Base-by-base conservation (phyloP, 2,797 vertebrate species). In the Acestrorhynchus altus region DNA sequence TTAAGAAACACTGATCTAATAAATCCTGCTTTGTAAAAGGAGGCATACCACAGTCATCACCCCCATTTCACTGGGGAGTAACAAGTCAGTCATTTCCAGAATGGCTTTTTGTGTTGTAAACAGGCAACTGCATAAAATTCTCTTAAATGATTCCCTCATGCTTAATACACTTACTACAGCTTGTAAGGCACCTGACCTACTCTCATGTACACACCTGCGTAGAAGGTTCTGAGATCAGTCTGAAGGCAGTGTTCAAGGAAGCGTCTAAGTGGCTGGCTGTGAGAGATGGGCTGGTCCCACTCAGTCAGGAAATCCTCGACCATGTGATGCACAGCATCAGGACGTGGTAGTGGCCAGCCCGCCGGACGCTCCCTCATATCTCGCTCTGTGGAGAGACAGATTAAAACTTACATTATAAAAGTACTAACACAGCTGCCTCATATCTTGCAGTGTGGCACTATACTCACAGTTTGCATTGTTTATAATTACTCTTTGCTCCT, bases 261-360 rank as follows among this genome's bases (percentile, higher is more conserved):
- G 13, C 94, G 95, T 12, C 97, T 92, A 81, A 99, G 92, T 0
- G 98, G 98, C 73, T 98, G 95, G 79, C 96, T 90, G 87, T 99
- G 98, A 57, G 96, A 95, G 0, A 96, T 83, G 0, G 96, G 95
- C 67, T 93, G 91, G 0, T 96, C 97, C 98, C 98, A 99, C 86
- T 98, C 96, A 0, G 97, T 96, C 67, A 99, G 88, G 77, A 99
- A 99, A 87, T 99, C 98, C 84, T 99, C 98, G 40, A 99, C 92
- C 20, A 98, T 91, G 89, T 98, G 98, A 87, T 99, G 98, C 83
- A 99, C 72, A 0, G 94, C 93, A 0, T 89, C 84, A 13, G 98
- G 98, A 24, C 94, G 92, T 0, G 98, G 96, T 68, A 99, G 91
- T 51, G 94, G 88, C 97, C 96, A 98, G 8, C 93, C 91, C 0